Base-by-base conservation (phyloP, 2,888 invertebrate genomes). In the Lasioglossum zephyrum region DNA sequence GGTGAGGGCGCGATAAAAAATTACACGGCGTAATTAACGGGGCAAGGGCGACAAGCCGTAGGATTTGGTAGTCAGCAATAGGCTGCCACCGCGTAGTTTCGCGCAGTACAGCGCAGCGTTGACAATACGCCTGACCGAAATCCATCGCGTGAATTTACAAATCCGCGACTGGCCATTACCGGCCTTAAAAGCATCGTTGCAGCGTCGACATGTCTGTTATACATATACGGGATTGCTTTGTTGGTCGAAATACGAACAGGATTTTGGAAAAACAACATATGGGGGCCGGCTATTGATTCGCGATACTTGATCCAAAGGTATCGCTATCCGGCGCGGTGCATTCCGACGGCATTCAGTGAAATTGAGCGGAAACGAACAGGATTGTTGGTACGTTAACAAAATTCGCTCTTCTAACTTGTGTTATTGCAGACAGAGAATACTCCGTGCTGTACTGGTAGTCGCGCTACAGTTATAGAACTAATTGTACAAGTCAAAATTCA, bases 141-240 rank as follows among this genome's bases (percentile, higher is more conserved):
- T 86, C 87, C 85, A 72, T 83, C 82, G 78, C 81, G 79, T 75
- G 84, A 85, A 90, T 90, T 87, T 88, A 90, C 90, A 90, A 90
- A 88, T 90, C 87, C 87, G 70, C 60, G 77, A 60, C 63, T 78
- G 73, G 74, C 81, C 74, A 90, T 86, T 88, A 86, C 47, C 41
- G 44, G 77, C 73, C 73, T 90, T 90, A 84, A 90, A 88, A 84
- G 63, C 77, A 22, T 72, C 77, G 77, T 78, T 77, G 31, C n/a
- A n/a, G 69, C 70, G 57, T 70, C 66, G 70, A 82, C 49, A 73
- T 26, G 53, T 73, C 66, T 72, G n/a, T 4, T 75, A 36, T 39
- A n/a, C 49, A 11, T 31, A 11, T 41, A 26, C 16, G 53, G 75
- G 41, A 78, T 84, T 76, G 78, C 78, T 31, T 31, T 63, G 31